These are phyloP conservation scores for Himalopsyche japonica DNA, from an alignment of 2,888 invertebrate species.

Conservation along the genomic window DNA sequence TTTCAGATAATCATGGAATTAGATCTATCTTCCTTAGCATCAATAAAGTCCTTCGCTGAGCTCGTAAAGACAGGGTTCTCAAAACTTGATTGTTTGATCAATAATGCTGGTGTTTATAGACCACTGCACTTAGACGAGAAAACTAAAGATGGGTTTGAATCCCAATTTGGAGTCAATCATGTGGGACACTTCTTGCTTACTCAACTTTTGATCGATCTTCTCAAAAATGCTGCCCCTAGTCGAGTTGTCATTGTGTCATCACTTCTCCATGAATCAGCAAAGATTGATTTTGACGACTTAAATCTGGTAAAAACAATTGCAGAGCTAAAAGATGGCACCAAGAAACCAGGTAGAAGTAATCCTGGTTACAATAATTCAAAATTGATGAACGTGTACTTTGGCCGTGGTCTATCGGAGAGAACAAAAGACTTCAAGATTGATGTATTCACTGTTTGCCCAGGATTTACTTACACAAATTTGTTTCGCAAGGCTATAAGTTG, in stretches of 20 bases:
- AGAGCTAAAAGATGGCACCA: conserved; percentile 44
- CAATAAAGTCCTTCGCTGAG: conserved; percentile 72
- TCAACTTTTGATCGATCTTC: conserved; percentile 69
- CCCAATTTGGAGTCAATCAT: conserved; percentile 82
- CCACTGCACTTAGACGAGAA: conserved; percentile 60
- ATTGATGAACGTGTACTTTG: conserved; percentile 75
- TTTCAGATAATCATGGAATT: conserved; percentile 74
- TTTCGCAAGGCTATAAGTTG: conserved; percentile 68
- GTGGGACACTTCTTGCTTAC: conserved; percentile 87
- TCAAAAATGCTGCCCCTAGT: conserved; percentile 68
- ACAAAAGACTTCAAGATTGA: conserved; percentile 61
- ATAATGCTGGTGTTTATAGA: conserved; percentile 79
- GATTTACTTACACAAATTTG: conserved; percentile 77
- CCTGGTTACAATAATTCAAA: conserved; percentile 77
- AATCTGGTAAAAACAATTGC: conserved; percentile 61
- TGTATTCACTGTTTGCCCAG: conserved; percentile 75
- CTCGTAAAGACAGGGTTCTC: conserved; percentile 67
- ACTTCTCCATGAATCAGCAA: conserved; percentile 69
- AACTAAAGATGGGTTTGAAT: conserved; percentile 76
- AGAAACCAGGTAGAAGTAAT: conserved; percentile 52
- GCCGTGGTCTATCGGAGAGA: conserved; percentile 64
- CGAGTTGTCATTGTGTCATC: conserved; percentile 76
- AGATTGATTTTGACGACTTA: conserved; percentile 69
- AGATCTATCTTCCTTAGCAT: conserved; percentile 73
- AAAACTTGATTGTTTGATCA: conserved; percentile 74